Percentiles rank a stretch among this genome's conserved stretches.
Evolutionary conservation across 2,888 invertebrate genomes (phyloP).

Genomic region (Asteroscopus sphinx): DNA sequence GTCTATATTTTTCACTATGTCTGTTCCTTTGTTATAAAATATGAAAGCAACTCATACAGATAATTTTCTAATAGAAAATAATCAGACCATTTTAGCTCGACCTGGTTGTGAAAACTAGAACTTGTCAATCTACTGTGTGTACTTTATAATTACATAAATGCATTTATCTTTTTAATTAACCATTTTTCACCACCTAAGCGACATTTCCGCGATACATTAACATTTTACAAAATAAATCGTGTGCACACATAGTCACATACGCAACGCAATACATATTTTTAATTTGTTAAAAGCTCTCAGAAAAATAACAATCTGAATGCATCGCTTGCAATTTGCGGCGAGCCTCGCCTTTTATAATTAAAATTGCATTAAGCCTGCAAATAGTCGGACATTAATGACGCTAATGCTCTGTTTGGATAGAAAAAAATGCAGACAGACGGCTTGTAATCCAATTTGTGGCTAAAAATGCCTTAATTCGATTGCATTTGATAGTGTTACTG

Average conservation of each 20-base stretch:
- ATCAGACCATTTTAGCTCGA: too few species aligned
- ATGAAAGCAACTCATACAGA: too few species aligned
- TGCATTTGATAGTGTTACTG: conserved; percentile 49
- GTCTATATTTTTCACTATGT: too few species aligned
- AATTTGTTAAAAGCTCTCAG: conserved; percentile 87
- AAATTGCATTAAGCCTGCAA: conserved; percentile 87
- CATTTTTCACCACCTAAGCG: conserved; percentile 43
- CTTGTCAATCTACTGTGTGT: not conserved
- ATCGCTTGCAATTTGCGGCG: conserved; percentile 77
- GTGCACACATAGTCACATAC: too few species aligned
- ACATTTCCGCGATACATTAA: conserved; percentile 40
- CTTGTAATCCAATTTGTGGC: conserved; percentile 71
- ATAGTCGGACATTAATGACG: conserved; percentile 77
- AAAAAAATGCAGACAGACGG: conserved; percentile 76
- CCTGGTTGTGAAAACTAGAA: too few species aligned
- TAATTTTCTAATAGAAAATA: too few species aligned
- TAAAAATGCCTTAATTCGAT: conserved; percentile 71
- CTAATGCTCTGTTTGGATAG: conserved; percentile 81
- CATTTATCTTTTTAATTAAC: conserved; percentile 15
- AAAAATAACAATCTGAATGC: conserved; percentile 88
- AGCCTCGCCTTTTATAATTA: conserved; percentile 87
- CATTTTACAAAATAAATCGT: conserved; percentile 47
- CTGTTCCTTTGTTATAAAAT: too few species aligned
- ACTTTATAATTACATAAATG: conserved; percentile 5
- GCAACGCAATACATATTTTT: conserved; percentile 73